phyloP scores from a whole-genome alignment of 2,888 invertebrate species.

The Hyposoter didymator region DNA sequence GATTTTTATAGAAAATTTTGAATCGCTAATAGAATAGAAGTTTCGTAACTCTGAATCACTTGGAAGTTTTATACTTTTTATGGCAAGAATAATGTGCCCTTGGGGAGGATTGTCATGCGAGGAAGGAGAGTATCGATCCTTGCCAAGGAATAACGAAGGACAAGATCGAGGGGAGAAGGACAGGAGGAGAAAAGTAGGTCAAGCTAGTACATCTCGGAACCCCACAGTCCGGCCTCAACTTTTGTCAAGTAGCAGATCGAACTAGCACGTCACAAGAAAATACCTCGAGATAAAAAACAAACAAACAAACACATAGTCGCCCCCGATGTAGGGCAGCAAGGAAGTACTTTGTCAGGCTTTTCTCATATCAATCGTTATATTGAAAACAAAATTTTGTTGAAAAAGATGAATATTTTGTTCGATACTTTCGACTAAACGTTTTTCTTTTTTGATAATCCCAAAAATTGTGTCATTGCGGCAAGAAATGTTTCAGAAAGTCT shows the following conservation, averaged over 20 bases:
- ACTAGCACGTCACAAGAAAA: conserved; percentile 21
- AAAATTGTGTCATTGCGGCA: no score
- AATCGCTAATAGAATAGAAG: background rate
- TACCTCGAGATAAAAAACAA: conserved; percentile 15
- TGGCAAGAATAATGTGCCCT: conserved; percentile 1
- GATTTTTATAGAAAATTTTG: background rate
- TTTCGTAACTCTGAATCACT: conserved; percentile 17
- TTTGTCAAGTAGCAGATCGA: conserved; percentile 35
- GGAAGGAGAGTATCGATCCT: conserved; percentile 55
- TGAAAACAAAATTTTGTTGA: no score
- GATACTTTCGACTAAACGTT: no score
- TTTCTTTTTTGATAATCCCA: no score
- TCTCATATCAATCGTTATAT: background rate
- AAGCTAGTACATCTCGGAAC: conserved; percentile 37
- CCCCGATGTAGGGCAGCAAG: conserved; percentile 42
- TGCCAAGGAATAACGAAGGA: conserved; percentile 36
- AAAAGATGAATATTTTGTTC: no score
- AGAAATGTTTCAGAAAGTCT: no score
- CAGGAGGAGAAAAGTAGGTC: conserved; percentile 66
- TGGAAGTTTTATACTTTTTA: background rate
- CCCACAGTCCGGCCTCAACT: conserved; percentile 56
- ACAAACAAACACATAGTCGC: background rate
- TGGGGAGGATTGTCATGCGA: conserved; percentile 13
- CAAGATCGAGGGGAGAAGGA: conserved; percentile 34
- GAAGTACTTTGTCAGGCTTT: conserved; percentile 1